These are phyloP conservation scores for Leptinotarsa texana DNA, from an alignment of 1,140 invertebrate genomes.

Conservation along the genomic window DNA sequence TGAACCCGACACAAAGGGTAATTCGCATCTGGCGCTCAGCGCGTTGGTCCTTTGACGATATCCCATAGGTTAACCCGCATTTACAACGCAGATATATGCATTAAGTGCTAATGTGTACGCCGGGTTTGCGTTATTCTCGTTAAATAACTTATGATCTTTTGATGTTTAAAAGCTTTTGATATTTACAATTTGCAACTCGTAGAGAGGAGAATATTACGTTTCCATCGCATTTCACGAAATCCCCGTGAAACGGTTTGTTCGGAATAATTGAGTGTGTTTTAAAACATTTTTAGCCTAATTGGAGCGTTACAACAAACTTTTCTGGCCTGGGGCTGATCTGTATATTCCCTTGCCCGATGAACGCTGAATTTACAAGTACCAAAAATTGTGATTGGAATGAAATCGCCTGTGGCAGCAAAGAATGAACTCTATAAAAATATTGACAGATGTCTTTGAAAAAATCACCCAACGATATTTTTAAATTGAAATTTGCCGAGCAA, in stretches of 20 bases:
- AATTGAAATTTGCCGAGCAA: too few relatives aligned
- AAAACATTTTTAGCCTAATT: too few relatives aligned
- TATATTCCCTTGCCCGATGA: too few relatives aligned
- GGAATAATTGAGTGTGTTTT: background rate
- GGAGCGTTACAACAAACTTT: too few relatives aligned
- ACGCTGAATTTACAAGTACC: too few relatives aligned
- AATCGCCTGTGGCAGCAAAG: too few relatives aligned
- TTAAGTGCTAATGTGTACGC: constrained; percentile 15
- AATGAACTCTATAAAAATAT: too few relatives aligned
- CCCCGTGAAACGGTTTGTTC: background rate
- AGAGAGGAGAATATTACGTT: background rate
- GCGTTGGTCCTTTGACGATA: constrained; percentile 27
- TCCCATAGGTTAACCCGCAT: constrained; percentile 25
- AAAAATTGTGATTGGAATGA: too few relatives aligned
- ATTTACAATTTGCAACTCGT: constrained; percentile 1
- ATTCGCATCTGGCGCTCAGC: constrained; percentile 23
- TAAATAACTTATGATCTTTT: constrained; percentile 27
- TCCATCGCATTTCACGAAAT: background rate
- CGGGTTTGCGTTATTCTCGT: constrained; percentile 8
- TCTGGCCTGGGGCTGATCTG: too few relatives aligned
- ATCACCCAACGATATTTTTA: too few relatives aligned
- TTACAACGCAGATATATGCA: constrained; percentile 24
- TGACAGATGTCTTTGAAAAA: too few relatives aligned
- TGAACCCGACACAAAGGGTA: constrained; percentile 23
- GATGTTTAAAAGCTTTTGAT: constrained; percentile 20